Percentiles rank a stretch among this genome's conserved stretches.
Evolutionary conservation across 2,888 invertebrate species (phyloP).

Genomic region (Synergus gifuensis): DNA sequence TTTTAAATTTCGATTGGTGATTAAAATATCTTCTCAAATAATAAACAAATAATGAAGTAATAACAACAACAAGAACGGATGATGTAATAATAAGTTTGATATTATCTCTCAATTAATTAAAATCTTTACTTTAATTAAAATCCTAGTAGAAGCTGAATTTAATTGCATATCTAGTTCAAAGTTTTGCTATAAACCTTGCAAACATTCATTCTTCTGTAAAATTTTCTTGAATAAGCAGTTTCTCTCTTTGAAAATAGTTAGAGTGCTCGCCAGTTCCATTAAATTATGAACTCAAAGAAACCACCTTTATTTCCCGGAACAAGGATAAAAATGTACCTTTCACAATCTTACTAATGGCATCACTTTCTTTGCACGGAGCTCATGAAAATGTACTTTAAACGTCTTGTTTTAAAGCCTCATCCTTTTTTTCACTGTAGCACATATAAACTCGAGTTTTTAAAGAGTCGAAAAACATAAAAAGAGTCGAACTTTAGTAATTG

Average conservation of each 20-base stretch:
- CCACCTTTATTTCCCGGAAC: not conserved
- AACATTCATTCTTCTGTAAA: not conserved
- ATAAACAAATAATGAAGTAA: too few species aligned
- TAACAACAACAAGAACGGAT: too few species aligned
- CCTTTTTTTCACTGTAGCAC: not conserved
- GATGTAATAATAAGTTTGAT: too few species aligned
- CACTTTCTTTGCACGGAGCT: not conserved
- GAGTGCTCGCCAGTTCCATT: too few species aligned
- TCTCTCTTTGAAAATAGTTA: not conserved
- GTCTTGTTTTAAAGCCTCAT: not conserved
- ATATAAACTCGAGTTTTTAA: not conserved
- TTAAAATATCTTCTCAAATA: too few species aligned
- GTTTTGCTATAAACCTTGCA: not conserved
- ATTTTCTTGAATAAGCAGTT: not conserved
- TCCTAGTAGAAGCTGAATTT: not conserved
- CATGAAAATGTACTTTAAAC: not conserved
- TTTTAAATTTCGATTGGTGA: too few species aligned
- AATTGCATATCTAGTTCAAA: not conserved
- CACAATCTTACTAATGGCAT: not conserved
- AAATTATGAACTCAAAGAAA: not conserved
- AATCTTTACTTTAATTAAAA: not conserved
- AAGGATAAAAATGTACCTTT: not conserved
- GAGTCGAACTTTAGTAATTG: not conserved
- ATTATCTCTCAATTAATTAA: too few species aligned
- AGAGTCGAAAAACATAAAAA: not conserved